Conservation (phyloP, 2,797 vertebrate species). For the Microctenopoma stevenorrisi region DNA sequence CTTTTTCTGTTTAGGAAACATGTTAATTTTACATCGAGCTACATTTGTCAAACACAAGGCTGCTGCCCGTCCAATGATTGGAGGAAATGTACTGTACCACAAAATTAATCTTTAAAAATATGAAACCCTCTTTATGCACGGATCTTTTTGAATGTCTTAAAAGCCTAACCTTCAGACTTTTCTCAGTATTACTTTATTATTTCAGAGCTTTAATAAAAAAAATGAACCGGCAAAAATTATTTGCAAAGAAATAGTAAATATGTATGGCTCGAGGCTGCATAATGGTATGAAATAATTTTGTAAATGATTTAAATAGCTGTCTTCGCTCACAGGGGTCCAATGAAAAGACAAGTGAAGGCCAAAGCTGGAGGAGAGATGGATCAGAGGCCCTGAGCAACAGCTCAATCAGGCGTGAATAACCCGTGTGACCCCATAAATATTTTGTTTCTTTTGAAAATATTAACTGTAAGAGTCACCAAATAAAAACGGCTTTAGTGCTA, state of each 20-base stretch:
- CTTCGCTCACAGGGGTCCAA: constrained; percentile 11
- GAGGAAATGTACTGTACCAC: constrained; percentile 1
- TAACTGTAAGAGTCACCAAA: not conserved
- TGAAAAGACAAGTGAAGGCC: constrained; percentile 32
- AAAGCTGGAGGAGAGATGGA: constrained; percentile 9
- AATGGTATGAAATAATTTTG: constrained; percentile 26
- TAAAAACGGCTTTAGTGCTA: not conserved
- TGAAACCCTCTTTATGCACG: not conserved
- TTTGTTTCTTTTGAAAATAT: not conserved
- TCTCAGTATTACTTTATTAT: constrained; percentile 1
- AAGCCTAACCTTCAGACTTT: constrained; percentile 23
- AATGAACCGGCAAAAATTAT: not conserved
- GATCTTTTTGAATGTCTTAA: constrained; percentile 22
- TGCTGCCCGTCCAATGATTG: not conserved
- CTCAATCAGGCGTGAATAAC: constrained; percentile 39
- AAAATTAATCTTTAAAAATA: not conserved
- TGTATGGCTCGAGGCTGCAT: constrained; percentile 1
- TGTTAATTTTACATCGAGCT: not conserved
- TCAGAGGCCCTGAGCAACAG: constrained; percentile 23
- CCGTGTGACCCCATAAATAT: constrained; percentile 25
- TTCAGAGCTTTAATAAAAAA: not conserved
- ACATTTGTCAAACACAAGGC: constrained; percentile 1
- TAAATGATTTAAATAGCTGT: constrained; percentile 10
- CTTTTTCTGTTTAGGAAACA: constrained; percentile 7
- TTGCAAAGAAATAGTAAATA: constrained; percentile 8